These are phyloP conservation scores for Okapia johnstoni DNA, from an alignment of 2,113 vertebrate genomes.

Conservation along the genomic window DNA sequence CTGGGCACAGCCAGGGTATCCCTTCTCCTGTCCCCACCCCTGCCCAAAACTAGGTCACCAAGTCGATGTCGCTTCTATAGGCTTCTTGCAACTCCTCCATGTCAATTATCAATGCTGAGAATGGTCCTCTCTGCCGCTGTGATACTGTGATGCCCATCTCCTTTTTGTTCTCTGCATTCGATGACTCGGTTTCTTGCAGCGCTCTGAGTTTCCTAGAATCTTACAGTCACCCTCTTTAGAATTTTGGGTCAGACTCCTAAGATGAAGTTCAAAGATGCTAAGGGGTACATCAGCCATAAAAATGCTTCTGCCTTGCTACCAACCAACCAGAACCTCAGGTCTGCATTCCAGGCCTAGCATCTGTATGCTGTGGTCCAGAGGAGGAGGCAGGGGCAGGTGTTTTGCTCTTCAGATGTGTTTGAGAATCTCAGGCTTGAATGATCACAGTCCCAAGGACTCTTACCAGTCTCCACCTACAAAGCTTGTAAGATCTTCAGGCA, in stretches of 20 bases:
- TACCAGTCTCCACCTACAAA: not conserved
- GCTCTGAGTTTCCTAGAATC: not conserved
- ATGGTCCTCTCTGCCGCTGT: not conserved
- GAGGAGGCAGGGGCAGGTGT: not conserved
- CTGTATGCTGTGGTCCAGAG: not conserved
- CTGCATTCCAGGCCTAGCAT: not conserved
- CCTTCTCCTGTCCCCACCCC: not conserved
- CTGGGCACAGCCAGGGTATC: not conserved
- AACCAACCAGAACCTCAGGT: not conserved
- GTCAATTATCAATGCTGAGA: not conserved
- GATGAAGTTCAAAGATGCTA: not conserved
- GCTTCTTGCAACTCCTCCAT: not conserved
- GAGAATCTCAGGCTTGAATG: not conserved
- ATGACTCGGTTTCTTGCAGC: not conserved
- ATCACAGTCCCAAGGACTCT: not conserved
- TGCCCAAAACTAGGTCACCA: not conserved
- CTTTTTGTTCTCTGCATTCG: rapidly evolving
- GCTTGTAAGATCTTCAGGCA: not conserved
- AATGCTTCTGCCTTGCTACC: not conserved
- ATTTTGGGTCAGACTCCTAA: not conserved
- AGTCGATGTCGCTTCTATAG: no score
- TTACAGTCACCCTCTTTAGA: not conserved
- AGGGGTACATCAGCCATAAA: not conserved
- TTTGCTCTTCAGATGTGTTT: not conserved
- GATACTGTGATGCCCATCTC: no score